A percentile compares a stretch with the other conserved stretches of the same genome.
Conservation (phyloP, 2,888 invertebrate species). For the Brachylomia viminalis region DNA sequence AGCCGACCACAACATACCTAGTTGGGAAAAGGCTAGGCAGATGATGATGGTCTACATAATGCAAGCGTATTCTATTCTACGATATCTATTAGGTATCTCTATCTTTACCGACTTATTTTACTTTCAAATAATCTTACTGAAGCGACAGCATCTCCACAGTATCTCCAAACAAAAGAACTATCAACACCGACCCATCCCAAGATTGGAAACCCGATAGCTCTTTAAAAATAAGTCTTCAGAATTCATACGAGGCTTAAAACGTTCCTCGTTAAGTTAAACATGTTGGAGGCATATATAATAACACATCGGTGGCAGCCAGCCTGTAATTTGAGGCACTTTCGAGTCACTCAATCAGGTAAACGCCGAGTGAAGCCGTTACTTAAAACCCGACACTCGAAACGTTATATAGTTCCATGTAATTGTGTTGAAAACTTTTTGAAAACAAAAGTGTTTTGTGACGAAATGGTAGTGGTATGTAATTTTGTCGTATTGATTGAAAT, state of each 20-base stretch:
- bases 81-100: neutral
- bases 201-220: constrained; percentile 41
- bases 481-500: constrained; percentile 53
- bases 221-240: constrained; percentile 65
- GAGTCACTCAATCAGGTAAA: constrained; percentile 77
- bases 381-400: constrained; percentile 60
- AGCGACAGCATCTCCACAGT: neutral
- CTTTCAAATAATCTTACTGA: neutral
- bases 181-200: constrained; percentile 32
- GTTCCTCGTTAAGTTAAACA: constrained; percentile 69
- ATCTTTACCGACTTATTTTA: neutral
- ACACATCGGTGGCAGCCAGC: constrained; percentile 66
- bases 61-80: no score
- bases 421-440: constrained; percentile 62
- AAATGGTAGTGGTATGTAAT: constrained; percentile 55
- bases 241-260: constrained; percentile 57
- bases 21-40: no score
- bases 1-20: no score
- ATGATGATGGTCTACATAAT: no score
- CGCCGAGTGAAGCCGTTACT: constrained; percentile 67
- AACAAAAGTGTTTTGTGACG: constrained; percentile 69
- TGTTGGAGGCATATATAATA: constrained; percentile 65
- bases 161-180: constrained; percentile 19
- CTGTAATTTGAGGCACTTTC: constrained; percentile 77
- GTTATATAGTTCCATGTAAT: constrained; percentile 67